These are phyloP conservation scores for Lepus europaeus DNA, from an alignment of 2,113 vertebrate species.

Conservation along the genomic window DNA sequence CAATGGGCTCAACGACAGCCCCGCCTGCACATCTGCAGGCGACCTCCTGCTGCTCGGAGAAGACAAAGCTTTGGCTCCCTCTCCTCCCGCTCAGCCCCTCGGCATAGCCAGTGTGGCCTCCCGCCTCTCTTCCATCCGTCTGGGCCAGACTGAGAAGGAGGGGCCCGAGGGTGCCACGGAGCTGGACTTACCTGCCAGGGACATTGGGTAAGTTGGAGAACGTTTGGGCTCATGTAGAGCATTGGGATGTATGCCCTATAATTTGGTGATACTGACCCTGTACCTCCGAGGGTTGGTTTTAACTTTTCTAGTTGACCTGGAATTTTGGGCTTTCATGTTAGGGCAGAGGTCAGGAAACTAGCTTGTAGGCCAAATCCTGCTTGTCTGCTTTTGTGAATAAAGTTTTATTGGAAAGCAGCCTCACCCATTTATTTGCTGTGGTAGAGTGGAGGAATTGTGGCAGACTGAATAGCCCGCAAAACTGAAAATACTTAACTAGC, in stretches of 20 bases:
- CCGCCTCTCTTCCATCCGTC: constrained; percentile 91
- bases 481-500: constrained; percentile 32
- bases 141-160: constrained; percentile 83
- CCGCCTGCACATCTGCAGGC: rapidly evolving
- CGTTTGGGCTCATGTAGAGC: constrained; percentile 27
- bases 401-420: not conserved
- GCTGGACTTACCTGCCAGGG: constrained; percentile 44
- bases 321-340: constrained; percentile 51
- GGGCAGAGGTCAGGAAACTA: not conserved
- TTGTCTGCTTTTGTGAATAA: not conserved
- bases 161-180: constrained; percentile 35
- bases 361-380: not conserved
- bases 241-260: not conserved
- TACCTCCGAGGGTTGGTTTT: constrained; percentile 43
- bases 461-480: not conserved
- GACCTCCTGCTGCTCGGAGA: not conserved
- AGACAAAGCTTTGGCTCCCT: not conserved
- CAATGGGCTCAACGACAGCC: rapidly evolving
- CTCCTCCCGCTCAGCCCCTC: constrained; percentile 59
- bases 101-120: constrained; percentile 88
- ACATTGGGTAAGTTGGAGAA: constrained; percentile 80
- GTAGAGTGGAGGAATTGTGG: not conserved
- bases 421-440: not conserved
- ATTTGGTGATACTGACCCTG: not conserved
- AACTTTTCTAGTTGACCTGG: constrained; percentile 28